These are phyloP conservation scores for Caenorhabditis imperialis DNA, from an alignment of 2,888 invertebrate species.

Conservation along the genomic window DNA sequence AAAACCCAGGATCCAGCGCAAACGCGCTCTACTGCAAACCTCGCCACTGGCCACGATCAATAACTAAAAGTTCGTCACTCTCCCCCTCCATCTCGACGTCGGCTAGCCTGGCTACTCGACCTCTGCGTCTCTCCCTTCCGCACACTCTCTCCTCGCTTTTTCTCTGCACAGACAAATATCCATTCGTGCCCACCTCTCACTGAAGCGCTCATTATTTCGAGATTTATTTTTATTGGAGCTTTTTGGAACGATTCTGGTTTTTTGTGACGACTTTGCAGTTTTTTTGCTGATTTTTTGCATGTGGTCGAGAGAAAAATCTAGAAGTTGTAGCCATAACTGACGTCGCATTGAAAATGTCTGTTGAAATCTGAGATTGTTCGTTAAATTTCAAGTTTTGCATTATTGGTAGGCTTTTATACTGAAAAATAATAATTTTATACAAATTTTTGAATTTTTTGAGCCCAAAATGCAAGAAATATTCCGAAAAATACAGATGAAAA, in stretches of 20 bases:
- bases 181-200: constrained; percentile 8
- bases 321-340: too few species aligned
- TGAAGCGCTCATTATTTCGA: constrained; percentile 16
- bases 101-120: constrained; percentile 21
- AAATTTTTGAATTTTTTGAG: too few species aligned
- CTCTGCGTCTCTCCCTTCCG: constrained; percentile 15
- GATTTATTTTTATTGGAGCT: too few species aligned
- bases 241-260: background rate
- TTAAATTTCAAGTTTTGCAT: too few species aligned
- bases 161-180: constrained; percentile 25
- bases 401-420: too few species aligned
- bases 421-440: too few species aligned
- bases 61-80: constrained; percentile 51
- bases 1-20: constrained; percentile 9
- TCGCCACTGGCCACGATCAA: constrained; percentile 28
- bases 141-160: constrained; percentile 19
- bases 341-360: too few species aligned
- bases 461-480: too few species aligned
- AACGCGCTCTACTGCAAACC: constrained; percentile 33
- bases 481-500: too few species aligned
- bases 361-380: too few species aligned
- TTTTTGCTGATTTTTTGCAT: background rate
- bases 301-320: too few species aligned
- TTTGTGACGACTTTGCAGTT: too few species aligned
- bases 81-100: constrained; percentile 14